Evolutionary conservation across 2,888 invertebrate genomes (phyloP).

Genomic region (Andrena praecox): DNA sequence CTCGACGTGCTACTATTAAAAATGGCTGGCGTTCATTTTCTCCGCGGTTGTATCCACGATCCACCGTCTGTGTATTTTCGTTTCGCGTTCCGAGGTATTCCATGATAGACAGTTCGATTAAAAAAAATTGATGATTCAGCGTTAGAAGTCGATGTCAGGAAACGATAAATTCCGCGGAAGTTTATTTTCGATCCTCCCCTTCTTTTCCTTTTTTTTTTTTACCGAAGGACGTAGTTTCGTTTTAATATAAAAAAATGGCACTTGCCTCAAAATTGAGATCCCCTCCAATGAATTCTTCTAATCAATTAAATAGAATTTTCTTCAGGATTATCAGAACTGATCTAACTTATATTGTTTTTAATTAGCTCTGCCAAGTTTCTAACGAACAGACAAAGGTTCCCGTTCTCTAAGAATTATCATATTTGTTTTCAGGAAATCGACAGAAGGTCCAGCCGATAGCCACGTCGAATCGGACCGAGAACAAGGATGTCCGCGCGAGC

Average conservation of each 20-base stretch:
- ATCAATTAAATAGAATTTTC: too few relatives aligned
- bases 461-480: constrained; percentile 69
- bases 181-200: constrained; percentile 34
- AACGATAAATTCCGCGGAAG: constrained; percentile 19
- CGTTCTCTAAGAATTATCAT: not conserved
- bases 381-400: not conserved
- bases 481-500: constrained; percentile 80
- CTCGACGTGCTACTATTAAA: constrained; percentile 48
- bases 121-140: constrained; percentile 34
- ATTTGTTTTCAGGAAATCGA: constrained; percentile 68
- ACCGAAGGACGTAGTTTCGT: not conserved
- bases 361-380: not conserved
- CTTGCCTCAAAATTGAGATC: too few relatives aligned
- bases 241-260: not conserved
- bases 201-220: not conserved
- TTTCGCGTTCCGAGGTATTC: constrained; percentile 13
- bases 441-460: constrained; percentile 75
- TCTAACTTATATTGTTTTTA: too few relatives aligned
- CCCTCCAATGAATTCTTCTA: too few relatives aligned
- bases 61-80: constrained; percentile 38
- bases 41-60: constrained; percentile 26
- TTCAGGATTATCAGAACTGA: too few relatives aligned
- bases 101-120: constrained; percentile 49
- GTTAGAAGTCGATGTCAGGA: not conserved
- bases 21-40: constrained; percentile 31